These are phyloP conservation scores for Siphonodentalium dalli DNA, from an alignment of 2,888 invertebrate species.

Conservation along the genomic window DNA sequence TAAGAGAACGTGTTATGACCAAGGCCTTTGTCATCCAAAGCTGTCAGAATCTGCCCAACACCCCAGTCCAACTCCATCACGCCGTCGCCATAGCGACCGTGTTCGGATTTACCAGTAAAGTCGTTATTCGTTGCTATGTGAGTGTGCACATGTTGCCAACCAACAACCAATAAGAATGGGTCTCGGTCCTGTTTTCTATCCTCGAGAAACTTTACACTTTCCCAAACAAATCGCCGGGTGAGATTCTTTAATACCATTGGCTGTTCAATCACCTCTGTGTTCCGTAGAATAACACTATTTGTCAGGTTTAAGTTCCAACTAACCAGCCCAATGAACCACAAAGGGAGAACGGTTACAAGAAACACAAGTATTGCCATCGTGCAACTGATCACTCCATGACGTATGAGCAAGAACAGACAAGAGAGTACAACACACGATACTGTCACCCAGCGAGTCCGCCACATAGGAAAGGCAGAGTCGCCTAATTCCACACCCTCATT, in stretches of 20 bases:
- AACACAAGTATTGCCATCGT: constrained; percentile 12
- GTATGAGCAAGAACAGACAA: constrained; percentile 23
- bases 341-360: constrained; percentile 17
- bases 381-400: constrained; percentile 15
- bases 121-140: constrained; percentile 72
- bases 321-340: constrained; percentile 14
- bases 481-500: constrained; percentile 32
- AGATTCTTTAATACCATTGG: constrained; percentile 65
- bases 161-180: constrained; percentile 67
- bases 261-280: constrained; percentile 67
- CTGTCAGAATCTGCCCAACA: constrained; percentile 66
- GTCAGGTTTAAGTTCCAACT: constrained; percentile 36
- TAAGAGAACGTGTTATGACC: constrained; percentile 66
- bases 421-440: constrained; percentile 23
- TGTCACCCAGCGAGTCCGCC: constrained; percentile 22
- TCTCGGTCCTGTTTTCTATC: constrained; percentile 31
- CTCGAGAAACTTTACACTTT: constrained; percentile 51
- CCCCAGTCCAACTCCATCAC: constrained; percentile 69
- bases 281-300: constrained; percentile 59
- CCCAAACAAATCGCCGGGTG: constrained; percentile 47
- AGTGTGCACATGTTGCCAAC: constrained; percentile 74
- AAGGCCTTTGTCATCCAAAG: constrained; percentile 54
- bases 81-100: constrained; percentile 68
- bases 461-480: constrained; percentile 19
- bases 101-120: constrained; percentile 57